phyloP scores from a whole-genome alignment of 2,797 vertebrate species.

The Pangasius djambal region DNA sequence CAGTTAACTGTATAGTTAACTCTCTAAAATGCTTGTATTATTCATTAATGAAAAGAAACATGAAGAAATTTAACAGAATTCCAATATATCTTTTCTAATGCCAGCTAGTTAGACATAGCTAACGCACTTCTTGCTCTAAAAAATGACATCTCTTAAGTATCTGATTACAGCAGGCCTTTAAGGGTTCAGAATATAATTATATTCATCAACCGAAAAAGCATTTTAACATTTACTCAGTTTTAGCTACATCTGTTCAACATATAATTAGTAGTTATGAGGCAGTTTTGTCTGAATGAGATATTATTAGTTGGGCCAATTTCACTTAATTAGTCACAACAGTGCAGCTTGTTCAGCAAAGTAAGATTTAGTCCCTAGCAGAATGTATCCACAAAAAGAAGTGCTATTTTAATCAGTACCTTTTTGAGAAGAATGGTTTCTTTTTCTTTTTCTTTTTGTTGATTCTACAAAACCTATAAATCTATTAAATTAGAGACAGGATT shows the following conservation, averaged over 20 bases:
- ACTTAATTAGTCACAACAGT: neutral
- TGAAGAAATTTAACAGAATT: neutral
- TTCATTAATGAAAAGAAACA: neutral
- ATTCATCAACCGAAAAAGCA: neutral
- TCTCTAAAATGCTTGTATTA: neutral
- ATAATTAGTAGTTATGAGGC: neutral
- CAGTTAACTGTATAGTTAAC: neutral
- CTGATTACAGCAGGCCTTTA: neutral
- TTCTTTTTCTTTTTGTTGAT: neutral
- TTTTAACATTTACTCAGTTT: neutral
- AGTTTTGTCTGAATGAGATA: neutral
- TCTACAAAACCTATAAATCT: neutral
- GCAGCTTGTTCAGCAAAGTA: neutral
- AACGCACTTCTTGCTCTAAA: neutral
- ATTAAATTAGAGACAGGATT: constrained; percentile 32
- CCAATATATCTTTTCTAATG: neutral
- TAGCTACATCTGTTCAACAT: neutral
- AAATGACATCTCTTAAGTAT: neutral
- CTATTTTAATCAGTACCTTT: neutral
- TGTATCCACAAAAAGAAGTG: neutral
- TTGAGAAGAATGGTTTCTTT: neutral
- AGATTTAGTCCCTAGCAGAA: neutral
- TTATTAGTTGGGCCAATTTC: neutral
- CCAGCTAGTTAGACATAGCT: neutral
- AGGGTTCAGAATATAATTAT: neutral